phyloP scores from a whole-genome alignment of 2,888 invertebrate genomes.

The Acheta domesticus region DNA sequence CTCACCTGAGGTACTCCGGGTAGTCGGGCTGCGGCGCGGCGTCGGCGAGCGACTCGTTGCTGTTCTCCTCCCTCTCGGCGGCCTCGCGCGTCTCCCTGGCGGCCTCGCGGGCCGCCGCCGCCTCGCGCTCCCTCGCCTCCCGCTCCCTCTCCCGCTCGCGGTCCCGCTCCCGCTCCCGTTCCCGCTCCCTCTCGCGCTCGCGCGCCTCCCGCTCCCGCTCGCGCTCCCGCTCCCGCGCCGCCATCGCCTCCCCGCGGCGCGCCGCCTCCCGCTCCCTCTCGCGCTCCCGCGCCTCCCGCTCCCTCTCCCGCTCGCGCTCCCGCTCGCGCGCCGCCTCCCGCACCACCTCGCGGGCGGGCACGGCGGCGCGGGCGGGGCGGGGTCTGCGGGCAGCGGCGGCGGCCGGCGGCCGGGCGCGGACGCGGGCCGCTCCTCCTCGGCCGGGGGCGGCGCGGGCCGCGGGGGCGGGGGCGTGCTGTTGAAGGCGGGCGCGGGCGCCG shows the following conservation, averaged over 20 bases:
- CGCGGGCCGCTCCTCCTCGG: not conserved
- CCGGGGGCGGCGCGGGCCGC: not conserved
- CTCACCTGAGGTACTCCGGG: conserved; percentile 59
- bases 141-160: not conserved
- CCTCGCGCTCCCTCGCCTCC: not conserved
- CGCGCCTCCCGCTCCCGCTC: too few species aligned
- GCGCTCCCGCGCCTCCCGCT: conserved; percentile 25
- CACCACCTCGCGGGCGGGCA: not conserved
- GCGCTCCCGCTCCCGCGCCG: not conserved
- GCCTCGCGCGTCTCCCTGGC: conserved; percentile 28
- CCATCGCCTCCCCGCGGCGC: not conserved
- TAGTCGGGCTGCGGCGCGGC: conserved; percentile 41
- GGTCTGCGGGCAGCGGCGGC: not conserved
- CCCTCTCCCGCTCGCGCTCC: not conserved
- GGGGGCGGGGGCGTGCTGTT: not conserved
- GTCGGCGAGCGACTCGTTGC: conserved; percentile 43
- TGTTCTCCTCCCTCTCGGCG: conserved; percentile 24
- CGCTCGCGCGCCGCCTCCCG: not conserved
- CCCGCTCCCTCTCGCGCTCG: not conserved
- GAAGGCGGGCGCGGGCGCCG: not conserved
- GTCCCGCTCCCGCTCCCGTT: conserved; percentile 19
- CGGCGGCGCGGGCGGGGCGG: not conserved
- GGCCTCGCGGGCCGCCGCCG: not conserved
- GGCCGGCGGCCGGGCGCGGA: not conserved
- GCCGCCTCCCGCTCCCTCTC: not conserved